Percentiles rank a stretch among this genome's conserved stretches.
Evolutionary conservation across 2,797 vertebrate species (phyloP).

Genomic region (Eidolon dupreanum): DNA sequence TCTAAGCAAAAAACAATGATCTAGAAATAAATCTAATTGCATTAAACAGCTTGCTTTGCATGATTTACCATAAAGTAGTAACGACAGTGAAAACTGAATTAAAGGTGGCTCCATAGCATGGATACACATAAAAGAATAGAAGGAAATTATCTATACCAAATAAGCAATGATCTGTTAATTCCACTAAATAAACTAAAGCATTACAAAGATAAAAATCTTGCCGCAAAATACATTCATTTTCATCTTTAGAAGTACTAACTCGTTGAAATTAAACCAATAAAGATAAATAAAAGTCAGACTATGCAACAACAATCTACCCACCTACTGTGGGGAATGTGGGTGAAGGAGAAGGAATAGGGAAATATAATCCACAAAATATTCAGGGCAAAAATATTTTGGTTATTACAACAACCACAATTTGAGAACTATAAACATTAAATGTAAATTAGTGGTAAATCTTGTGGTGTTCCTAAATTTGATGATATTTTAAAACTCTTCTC

Average conservation of each 20-base stretch:
- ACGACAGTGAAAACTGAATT: neutral
- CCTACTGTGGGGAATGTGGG: conserved; percentile 72
- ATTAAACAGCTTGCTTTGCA: neutral
- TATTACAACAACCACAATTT: conserved; percentile 76
- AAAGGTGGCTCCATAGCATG: neutral
- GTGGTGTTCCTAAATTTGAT: conserved; percentile 72
- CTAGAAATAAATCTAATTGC: neutral
- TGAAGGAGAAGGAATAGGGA: conserved; percentile 75
- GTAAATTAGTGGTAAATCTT: conserved; percentile 80
- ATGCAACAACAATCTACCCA: conserved; percentile 73
- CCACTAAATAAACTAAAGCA: conserved; percentile 18
- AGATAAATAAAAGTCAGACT: conserved; percentile 77
- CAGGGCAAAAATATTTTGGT: conserved; percentile 79
- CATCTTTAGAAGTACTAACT: conserved; percentile 66
- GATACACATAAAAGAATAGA: neutral
- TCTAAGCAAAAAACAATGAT: conserved; percentile 24
- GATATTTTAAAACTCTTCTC: conserved; percentile 74
- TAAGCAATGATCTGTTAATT: conserved; percentile 52
- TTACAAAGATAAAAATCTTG: conserved; percentile 49
- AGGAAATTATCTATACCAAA: conserved; percentile 1
- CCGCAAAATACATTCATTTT: conserved; percentile 54
- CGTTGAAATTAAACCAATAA: conserved; percentile 67
- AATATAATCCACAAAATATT: conserved; percentile 77
- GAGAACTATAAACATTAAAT: conserved; percentile 81
- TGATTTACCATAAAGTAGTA: neutral